Evolutionary conservation across 2,888 invertebrate genomes (phyloP).

Genomic region (Matsumyia berberina): DNA sequence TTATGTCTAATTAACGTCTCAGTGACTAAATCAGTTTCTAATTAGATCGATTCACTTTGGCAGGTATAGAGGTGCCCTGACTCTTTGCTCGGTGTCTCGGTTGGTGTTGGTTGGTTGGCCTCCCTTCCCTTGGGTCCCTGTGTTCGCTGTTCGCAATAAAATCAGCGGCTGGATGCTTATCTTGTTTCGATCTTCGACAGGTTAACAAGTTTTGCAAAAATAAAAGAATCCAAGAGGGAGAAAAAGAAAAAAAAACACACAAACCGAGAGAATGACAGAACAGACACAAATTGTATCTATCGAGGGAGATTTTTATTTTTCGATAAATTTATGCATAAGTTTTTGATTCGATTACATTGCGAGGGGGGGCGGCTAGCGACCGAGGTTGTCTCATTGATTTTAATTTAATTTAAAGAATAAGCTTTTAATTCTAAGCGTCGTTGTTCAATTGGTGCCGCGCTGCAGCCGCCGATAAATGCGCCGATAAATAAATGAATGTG

Average conservation of each 20-base stretch:
- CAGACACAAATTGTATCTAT: conserved; percentile 46
- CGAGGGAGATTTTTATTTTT: conserved; percentile 61
- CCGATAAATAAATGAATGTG: conserved; percentile 65
- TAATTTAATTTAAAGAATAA: conserved; percentile 65
- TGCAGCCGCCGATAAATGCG: conserved; percentile 55
- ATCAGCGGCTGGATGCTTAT: conserved; percentile 62
- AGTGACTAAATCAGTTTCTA: conserved; percentile 72
- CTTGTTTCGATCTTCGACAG: conserved; percentile 69
- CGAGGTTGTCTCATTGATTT: conserved; percentile 42
- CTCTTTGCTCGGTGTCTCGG: conserved; percentile 11
- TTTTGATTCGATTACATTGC: conserved; percentile 55
- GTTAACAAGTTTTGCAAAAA: conserved; percentile 71
- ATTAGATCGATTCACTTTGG: conserved; percentile 71
- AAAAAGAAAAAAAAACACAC: conserved; percentile 10
- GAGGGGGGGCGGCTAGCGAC: not conserved
- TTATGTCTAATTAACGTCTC: conserved; percentile 75
- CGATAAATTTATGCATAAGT: conserved; percentile 67
- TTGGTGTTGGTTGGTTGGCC: no score
- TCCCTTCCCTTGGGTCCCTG: not conserved
- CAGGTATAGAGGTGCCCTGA: conserved; percentile 36
- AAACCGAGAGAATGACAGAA: conserved; percentile 39
- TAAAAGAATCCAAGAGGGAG: conserved; percentile 45
- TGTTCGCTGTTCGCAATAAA: conserved; percentile 34
- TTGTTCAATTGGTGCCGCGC: conserved; percentile 70
- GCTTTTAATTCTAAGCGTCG: conserved; percentile 70